Percentiles rank a stretch among this genome's conserved stretches.
These are phyloP conservation scores for Entomobrya proxima DNA, from an alignment of 2,888 invertebrate genomes.

Conservation along the genomic window DNA sequence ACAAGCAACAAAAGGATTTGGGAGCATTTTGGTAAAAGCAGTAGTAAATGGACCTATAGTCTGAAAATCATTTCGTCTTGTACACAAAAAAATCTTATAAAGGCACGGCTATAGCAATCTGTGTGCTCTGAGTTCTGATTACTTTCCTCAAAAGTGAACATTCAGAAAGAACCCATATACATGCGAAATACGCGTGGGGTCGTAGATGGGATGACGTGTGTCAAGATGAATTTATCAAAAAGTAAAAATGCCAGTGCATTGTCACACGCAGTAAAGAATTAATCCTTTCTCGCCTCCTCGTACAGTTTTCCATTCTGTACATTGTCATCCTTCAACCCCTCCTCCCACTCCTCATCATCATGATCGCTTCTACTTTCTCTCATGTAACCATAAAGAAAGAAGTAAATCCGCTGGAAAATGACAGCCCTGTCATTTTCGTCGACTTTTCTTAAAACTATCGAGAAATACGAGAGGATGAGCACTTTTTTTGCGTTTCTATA, in stretches of 20 bases:
- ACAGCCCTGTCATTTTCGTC: slow-evolving; percentile 58
- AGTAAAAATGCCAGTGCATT: slow-evolving; percentile 40
- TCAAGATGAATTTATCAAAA: slow-evolving; percentile 56
- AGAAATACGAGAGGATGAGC: slow-evolving; percentile 27
- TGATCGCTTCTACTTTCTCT: slow-evolving; percentile 2
- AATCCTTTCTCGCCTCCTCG: slow-evolving; percentile 47
- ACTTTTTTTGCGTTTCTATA: not conserved
- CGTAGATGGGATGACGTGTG: slow-evolving; percentile 39
- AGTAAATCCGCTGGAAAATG: slow-evolving; percentile 66
- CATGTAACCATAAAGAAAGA: slow-evolving; percentile 32
- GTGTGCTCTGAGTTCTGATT: not conserved
- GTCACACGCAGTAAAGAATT: slow-evolving; percentile 53
- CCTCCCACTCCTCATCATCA: slow-evolving; percentile 30
- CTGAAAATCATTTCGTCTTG: too few relatives aligned
- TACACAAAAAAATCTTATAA: too few relatives aligned
- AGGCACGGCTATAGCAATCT: too few relatives aligned
- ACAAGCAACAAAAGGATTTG: too few relatives aligned
- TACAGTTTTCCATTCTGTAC: not conserved
- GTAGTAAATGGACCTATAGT: too few relatives aligned
- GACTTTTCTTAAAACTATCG: slow-evolving; percentile 57
- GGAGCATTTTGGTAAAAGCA: too few relatives aligned
- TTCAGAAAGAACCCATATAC: slow-evolving; percentile 24
- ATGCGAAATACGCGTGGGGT: not conserved
- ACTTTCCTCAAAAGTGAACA: not conserved
- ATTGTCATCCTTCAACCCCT: not conserved